Conservation (phyloP, 2,888 invertebrate species). For the Yponomeuta malinellus region DNA sequence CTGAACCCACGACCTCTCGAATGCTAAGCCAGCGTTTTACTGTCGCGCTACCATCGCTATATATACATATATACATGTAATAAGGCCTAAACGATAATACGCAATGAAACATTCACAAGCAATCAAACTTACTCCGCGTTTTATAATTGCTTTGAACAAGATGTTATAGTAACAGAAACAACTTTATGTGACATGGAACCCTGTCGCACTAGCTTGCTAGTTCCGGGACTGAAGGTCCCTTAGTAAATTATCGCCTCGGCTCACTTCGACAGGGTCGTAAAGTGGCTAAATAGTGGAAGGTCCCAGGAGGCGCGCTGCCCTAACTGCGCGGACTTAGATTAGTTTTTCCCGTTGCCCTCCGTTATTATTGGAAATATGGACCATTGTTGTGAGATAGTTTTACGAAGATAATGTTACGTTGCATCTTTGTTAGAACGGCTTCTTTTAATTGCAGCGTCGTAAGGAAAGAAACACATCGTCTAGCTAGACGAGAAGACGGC, state of each 20-base stretch:
- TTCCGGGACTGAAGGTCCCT: constrained; percentile 21
- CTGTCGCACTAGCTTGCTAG: constrained; percentile 26
- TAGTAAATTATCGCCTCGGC: constrained; percentile 33
- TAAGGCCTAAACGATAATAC: too few relatives aligned
- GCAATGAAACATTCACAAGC: background rate
- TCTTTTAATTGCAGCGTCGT: too few relatives aligned
- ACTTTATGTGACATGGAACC: constrained; percentile 22
- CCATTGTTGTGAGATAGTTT: constrained; percentile 19
- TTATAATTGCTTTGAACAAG: constrained; percentile 31
- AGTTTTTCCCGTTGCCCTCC: constrained; percentile 49
- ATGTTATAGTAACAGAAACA: constrained; percentile 4
- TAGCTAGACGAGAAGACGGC: too few relatives aligned
- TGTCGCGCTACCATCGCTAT: background rate
- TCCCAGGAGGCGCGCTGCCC: constrained; percentile 49
- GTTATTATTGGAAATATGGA: constrained; percentile 49
- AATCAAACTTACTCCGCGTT: constrained; percentile 12
- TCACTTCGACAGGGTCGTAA: constrained; percentile 47
- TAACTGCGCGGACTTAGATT: constrained; percentile 62
- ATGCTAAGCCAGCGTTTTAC: too few relatives aligned
- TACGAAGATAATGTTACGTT: constrained; percentile 21
- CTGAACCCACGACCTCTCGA: too few relatives aligned
- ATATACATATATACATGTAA: too few relatives aligned
- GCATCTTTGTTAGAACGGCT: background rate
- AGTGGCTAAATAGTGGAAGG: constrained; percentile 46
- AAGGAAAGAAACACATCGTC: too few relatives aligned